A percentile compares a stretch with the other conserved stretches of the same genome.
These are phyloP conservation scores for Tetrapedia diversipes DNA, from an alignment of 2,888 invertebrate genomes.

Conservation along the genomic window DNA sequence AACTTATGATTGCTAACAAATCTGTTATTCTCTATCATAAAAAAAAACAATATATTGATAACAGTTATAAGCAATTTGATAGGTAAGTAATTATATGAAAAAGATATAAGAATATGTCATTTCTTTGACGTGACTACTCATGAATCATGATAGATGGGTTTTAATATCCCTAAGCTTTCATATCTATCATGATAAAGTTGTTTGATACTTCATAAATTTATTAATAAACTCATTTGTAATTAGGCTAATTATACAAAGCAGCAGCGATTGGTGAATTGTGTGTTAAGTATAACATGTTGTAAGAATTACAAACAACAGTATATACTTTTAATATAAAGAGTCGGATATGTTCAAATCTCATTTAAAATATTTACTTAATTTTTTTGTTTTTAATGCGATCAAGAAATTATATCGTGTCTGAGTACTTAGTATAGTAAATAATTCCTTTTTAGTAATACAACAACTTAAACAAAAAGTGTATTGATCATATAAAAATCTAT, in stretches of 20 bases:
- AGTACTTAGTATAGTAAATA: constrained; percentile 41
- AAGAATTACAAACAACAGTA: constrained; percentile 5
- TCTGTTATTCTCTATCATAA: constrained; percentile 12
- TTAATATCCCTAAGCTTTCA: constrained; percentile 13
- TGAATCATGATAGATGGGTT: background rate
- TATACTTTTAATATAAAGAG: constrained; percentile 10
- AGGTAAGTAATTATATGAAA: constrained; percentile 17
- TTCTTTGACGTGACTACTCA: constrained; percentile 14
- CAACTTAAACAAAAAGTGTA: constrained; percentile 16
- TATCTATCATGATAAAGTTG: constrained; percentile 14
- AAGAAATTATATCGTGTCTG: constrained; percentile 2
- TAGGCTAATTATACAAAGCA: constrained; percentile 8
- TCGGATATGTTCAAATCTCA: constrained; percentile 2
- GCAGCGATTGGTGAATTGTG: constrained; percentile 1
- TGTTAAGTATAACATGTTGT: constrained; percentile 4
- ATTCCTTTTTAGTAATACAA: constrained; percentile 10
- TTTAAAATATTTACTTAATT: constrained; percentile 24
- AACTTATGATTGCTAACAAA: constrained; percentile 8
- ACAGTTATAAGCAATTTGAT: constrained; percentile 20
- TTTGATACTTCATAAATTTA: constrained; percentile 22
- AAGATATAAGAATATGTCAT: constrained; percentile 13
- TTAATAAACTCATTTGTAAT: constrained; percentile 15
- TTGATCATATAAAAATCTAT: constrained; percentile 15
- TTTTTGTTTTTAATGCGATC: constrained; percentile 19
- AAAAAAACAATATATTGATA: constrained; percentile 18